Evolutionary conservation across 1,140 invertebrate genomes (phyloP), one percentile per base, ranked within the genome.

Genomic region (Drosophila orosa): DNA sequence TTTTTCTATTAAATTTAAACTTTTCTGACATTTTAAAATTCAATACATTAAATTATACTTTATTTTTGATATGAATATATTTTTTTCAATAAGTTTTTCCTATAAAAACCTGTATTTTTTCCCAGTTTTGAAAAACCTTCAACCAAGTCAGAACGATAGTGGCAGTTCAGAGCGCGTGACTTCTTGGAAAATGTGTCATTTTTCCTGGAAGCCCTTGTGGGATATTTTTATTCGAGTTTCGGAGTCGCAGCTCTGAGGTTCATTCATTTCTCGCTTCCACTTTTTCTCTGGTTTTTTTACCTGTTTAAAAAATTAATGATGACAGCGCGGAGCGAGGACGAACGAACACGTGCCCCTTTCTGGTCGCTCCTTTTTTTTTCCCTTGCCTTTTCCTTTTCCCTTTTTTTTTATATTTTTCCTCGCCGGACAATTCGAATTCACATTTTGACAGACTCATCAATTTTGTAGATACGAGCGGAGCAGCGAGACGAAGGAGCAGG

Each of bases 361-460:
- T 31, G 55, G 50, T 25, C 29, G 27, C 48, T 76, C 24, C 33
- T 33, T 19, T 56, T 22, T 24, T 17, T 10, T 22, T 3, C 7
- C 10, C n/a, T n/a, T n/a, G n/a, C n/a, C n/a, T n/a, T 44, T 10
- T 33, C 48, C 47, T 40, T 45, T 44, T 74, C 44, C 40, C 47
- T 56, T 77, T 59, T 60, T 63, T 62, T 45, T 44, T 5, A 3
- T 35, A n/a, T 48, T 48, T 50, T 17, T 37, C 31, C 65, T 65
- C 25, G 45, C 27, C 29, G 72, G 50, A 77, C 74, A 56, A 78
- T 78, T 59, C 80, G 84, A 81, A 91, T 90, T 91, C 89, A 83
- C 89, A 90, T 91, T 91, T 91, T 91, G 89, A 91, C 89, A 91
- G 89, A 87, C 90, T 91, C 89, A 91, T 91, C 89, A 91, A 91